These are phyloP conservation scores for Gryllus bimaculatus DNA, from an alignment of 1,140 invertebrate genomes.

Conservation along the genomic window DNA sequence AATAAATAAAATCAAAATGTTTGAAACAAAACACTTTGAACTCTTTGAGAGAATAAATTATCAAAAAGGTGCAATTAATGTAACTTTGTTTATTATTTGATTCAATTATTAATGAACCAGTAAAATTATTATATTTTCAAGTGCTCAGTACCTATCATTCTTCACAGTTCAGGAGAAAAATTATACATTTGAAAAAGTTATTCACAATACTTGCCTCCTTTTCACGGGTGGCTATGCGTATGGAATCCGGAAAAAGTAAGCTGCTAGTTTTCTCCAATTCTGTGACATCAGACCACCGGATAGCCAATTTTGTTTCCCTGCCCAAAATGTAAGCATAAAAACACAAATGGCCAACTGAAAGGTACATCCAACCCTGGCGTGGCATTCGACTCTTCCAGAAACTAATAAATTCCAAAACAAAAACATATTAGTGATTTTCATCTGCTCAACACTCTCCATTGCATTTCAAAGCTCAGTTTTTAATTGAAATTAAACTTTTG, in stretches of 20 bases:
- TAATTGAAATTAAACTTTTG: no score
- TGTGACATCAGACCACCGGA: slow-evolving; percentile 74
- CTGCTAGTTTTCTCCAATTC: slow-evolving; percentile 65
- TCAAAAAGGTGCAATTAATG: no score
- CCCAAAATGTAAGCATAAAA: slow-evolving; percentile 94
- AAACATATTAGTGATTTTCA: slow-evolving; percentile 25
- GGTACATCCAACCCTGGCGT: slow-evolving; percentile 89
- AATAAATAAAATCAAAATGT: no score
- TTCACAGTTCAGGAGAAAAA: no score
- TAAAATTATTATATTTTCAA: no score
- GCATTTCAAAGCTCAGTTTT: no score
- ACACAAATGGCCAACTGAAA: slow-evolving; percentile 90
- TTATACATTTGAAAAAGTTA: neutral
- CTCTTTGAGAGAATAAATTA: no score
- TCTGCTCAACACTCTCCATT: no score
- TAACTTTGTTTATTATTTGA: no score
- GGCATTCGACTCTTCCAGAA: slow-evolving; percentile 89
- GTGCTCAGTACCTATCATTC: no score
- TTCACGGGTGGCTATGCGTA: slow-evolving; percentile 73
- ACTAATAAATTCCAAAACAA: slow-evolving; percentile 43
- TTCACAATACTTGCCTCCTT: slow-evolving; percentile 43
- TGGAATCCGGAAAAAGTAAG: slow-evolving; percentile 75
- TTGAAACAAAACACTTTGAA: no score
- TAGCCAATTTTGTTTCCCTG: slow-evolving; percentile 75
- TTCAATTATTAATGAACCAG: no score